phyloP scores from a whole-genome alignment of 2,888 invertebrate genomes.

The Catocala fraxini region DNA sequence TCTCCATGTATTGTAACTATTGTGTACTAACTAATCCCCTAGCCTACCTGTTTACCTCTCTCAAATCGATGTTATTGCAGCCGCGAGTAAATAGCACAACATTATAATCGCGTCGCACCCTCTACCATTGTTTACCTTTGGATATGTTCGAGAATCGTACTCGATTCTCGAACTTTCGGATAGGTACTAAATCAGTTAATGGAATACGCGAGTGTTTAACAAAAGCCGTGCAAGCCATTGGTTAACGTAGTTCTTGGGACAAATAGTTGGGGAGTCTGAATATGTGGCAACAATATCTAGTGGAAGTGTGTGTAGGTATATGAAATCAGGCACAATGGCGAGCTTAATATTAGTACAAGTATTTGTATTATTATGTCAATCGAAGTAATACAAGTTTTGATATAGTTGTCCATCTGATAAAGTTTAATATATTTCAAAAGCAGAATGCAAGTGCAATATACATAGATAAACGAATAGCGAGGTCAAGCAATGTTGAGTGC shows the following conservation, averaged over 20 bases:
- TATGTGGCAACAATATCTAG: slow-evolving; percentile 3
- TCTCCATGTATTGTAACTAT: not conserved
- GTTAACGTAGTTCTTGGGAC: not conserved
- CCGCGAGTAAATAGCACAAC: slow-evolving; percentile 3
- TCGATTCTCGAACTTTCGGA: not conserved
- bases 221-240: not conserved
- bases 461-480: too few relatives aligned
- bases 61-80: slow-evolving; percentile 20
- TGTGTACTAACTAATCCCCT: slow-evolving; percentile 9
- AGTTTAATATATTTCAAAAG: too few relatives aligned
- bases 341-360: too few relatives aligned
- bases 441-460: too few relatives aligned
- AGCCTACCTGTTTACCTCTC: slow-evolving; percentile 9
- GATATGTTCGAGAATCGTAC: slow-evolving; percentile 10
- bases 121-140: slow-evolving; percentile 3
- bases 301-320: not conserved
- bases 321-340: not conserved
- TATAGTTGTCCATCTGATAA: too few relatives aligned
- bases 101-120: slow-evolving; percentile 8
- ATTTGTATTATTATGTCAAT: too few relatives aligned
- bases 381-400: too few relatives aligned
- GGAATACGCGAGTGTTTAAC: not conserved
- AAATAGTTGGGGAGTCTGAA: not conserved
- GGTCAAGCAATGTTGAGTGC: too few relatives aligned
- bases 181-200: not conserved